These are phyloP conservation scores for Palloptera scutellata DNA, from an alignment of 2,888 invertebrate species.

Conservation along the genomic window DNA sequence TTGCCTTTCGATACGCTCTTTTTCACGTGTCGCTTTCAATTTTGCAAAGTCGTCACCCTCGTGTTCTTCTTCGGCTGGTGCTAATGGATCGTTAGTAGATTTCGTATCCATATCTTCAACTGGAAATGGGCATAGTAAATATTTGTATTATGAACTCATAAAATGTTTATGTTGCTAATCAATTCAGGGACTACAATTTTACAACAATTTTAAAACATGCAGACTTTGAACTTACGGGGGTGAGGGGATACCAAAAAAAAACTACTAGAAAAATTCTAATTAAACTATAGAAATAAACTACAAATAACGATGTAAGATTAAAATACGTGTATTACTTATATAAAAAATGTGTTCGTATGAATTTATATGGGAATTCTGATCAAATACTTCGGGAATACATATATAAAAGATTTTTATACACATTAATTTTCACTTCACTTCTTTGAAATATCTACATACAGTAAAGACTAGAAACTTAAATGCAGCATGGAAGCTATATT, in stretches of 20 bases:
- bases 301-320: background rate
- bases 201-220: too few relatives aligned
- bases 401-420: too few relatives aligned
- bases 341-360: background rate
- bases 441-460: too few relatives aligned
- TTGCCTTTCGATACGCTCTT: constrained; percentile 72
- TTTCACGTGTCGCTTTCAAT: constrained; percentile 73
- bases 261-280: background rate
- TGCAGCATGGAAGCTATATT: too few relatives aligned
- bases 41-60: constrained; percentile 76
- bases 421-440: too few relatives aligned
- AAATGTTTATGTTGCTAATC: too few relatives aligned
- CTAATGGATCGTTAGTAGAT: constrained; percentile 49
- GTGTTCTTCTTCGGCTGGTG: constrained; percentile 46
- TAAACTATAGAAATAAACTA: background rate
- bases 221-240: background rate
- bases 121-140: constrained; percentile 28
- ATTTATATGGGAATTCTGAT: too few relatives aligned
- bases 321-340: background rate
- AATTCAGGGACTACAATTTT: too few relatives aligned
- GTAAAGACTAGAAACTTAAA: too few relatives aligned
- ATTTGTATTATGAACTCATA: too few relatives aligned
- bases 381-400: too few relatives aligned
- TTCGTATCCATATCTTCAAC: constrained; percentile 57
- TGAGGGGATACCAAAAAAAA: background rate